These are phyloP conservation scores for Drosophila mimetica DNA, from an alignment of 2,888 invertebrate species.

Conservation along the genomic window DNA sequence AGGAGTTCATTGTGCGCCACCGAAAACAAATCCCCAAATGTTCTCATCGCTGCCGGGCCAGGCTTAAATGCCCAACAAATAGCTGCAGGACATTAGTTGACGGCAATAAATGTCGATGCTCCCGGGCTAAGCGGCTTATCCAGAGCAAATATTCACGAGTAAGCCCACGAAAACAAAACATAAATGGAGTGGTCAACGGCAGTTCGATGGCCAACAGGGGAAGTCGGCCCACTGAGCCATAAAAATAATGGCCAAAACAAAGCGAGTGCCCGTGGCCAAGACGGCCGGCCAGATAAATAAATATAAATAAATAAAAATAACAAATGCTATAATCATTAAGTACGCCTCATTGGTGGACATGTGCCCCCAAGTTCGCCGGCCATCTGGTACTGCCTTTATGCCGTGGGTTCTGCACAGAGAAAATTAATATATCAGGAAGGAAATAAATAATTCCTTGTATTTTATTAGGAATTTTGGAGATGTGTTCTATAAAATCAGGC, in stretches of 20 bases:
- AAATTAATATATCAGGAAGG: not conserved
- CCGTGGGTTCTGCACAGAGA: slow-evolving; percentile 4
- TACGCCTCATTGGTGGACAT: slow-evolving; percentile 64
- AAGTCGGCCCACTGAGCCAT: slow-evolving; percentile 42
- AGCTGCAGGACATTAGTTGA: slow-evolving; percentile 55
- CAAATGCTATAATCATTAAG: slow-evolving; percentile 74
- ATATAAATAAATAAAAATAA: slow-evolving; percentile 67
- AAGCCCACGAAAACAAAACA: slow-evolving; percentile 37
- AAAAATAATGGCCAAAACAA: slow-evolving; percentile 54
- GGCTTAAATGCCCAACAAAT: slow-evolving; percentile 61
- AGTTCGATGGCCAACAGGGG: slow-evolving; percentile 9
- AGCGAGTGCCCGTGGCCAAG: slow-evolving; percentile 48
- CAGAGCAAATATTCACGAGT: slow-evolving; percentile 54
- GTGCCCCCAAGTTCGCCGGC: slow-evolving; percentile 21
- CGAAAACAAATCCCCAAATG: slow-evolving; percentile 25
- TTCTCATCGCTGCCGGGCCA: slow-evolving; percentile 7
- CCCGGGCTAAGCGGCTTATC: slow-evolving; percentile 57
- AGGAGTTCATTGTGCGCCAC: slow-evolving; percentile 51
- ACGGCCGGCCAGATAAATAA: slow-evolving; percentile 55
- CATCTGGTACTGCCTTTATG: slow-evolving; percentile 23
- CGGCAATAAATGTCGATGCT: slow-evolving; percentile 58
- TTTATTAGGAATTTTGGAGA: too few species aligned
- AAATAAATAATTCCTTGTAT: too few species aligned
- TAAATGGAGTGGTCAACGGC: slow-evolving; percentile 40
- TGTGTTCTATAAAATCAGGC: too few species aligned